Evolutionary conservation across 2,797 vertebrate species (phyloP).

Genomic region (Chloroceryle amazona): DNA sequence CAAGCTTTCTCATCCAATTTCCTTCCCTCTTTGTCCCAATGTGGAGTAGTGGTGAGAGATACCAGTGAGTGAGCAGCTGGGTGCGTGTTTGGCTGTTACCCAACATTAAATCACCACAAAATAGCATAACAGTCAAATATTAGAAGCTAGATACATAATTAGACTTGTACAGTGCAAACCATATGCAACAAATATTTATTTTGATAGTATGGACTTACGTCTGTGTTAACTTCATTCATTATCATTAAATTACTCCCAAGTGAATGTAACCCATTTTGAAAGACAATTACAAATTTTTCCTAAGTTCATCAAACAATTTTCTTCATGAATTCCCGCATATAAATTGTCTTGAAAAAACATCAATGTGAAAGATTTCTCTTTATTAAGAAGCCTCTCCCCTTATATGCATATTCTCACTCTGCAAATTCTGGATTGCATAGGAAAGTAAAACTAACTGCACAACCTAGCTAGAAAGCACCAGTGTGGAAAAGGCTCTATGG

Average conservation of each 20-base stretch:
- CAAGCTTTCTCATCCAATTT: background rate
- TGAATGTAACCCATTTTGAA: background rate
- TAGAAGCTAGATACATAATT: background rate
- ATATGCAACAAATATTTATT: background rate
- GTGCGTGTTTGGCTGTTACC: background rate
- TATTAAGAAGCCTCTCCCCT: background rate
- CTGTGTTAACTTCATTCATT: background rate
- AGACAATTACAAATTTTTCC: background rate
- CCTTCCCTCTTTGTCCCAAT: background rate
- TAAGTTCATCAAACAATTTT: background rate
- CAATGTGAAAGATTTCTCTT: background rate
- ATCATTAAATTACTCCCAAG: background rate
- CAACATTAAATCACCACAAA: background rate
- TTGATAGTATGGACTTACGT: fast-evolving
- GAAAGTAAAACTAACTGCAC: background rate
- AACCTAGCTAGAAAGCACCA: background rate
- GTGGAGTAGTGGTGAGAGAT: background rate
- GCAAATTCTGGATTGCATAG: background rate
- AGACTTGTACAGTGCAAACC: background rate
- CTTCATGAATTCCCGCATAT: background rate
- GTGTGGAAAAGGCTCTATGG: background rate
- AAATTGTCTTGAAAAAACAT: background rate
- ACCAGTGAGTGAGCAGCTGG: background rate
- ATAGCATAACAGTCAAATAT: background rate
- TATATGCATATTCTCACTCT: background rate